Conservation (phyloP, 1,140 invertebrate genomes). For the Lepidurus couesii region DNA sequence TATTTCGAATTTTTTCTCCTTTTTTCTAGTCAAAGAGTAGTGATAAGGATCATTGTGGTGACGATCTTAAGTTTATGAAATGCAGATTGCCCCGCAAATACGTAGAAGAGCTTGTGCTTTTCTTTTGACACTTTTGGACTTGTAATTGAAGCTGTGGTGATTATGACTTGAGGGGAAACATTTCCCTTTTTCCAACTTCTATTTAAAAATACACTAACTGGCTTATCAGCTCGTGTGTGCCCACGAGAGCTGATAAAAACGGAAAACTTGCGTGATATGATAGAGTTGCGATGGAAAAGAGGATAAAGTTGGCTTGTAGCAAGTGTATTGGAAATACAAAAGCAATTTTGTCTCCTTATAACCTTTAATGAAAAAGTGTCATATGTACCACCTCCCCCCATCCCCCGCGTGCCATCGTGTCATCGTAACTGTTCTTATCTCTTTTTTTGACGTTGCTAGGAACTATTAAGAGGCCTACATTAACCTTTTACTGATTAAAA, state of each 20-base stretch:
- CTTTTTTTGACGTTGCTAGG: neutral
- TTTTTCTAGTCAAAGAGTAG: neutral
- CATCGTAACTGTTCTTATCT: too few species aligned
- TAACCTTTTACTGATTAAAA: too few species aligned
- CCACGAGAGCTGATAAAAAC: neutral
- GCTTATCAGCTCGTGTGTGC: constrained; percentile 4
- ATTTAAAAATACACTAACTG: neutral
- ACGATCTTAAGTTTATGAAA: neutral
- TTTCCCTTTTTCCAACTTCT: too few species aligned
- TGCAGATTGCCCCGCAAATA: neutral
- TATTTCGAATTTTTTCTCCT: too few species aligned
- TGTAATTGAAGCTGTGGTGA: too few species aligned
- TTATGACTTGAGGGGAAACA: too few species aligned
- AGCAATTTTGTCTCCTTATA: constrained; percentile 4
- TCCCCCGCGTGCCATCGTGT: too few species aligned
- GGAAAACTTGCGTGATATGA: neutral
- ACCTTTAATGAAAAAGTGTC: constrained; percentile 12
- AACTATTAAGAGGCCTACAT: too few species aligned
- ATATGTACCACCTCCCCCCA: neutral
- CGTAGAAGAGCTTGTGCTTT: neutral
- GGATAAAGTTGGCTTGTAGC: neutral
- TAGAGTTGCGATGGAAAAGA: neutral
- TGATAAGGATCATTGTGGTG: neutral
- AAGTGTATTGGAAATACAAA: neutral
- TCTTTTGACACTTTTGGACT: too few species aligned